Conservation (phyloP, 2,888 invertebrate genomes). For the Parnassius apollo region DNA sequence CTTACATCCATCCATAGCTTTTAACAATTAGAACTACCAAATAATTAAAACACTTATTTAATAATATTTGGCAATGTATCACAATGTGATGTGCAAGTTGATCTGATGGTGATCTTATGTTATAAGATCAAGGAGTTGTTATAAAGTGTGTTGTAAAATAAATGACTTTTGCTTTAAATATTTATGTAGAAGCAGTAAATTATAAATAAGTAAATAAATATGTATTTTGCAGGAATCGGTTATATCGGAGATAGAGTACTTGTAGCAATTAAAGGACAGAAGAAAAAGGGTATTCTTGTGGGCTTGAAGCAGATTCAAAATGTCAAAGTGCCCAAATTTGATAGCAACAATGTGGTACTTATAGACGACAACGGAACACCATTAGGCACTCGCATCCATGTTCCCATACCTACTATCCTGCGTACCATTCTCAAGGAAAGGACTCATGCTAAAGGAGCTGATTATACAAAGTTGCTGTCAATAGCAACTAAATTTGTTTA, state of each 20-base stretch:
- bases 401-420: slow-evolving; percentile 95
- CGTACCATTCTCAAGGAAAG: slow-evolving; percentile 91
- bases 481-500: slow-evolving; percentile 94
- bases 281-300: slow-evolving; percentile 91
- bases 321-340: slow-evolving; percentile 92
- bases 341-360: slow-evolving; percentile 97
- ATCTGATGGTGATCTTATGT: too few species aligned
- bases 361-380: slow-evolving; percentile 97
- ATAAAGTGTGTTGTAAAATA: too few species aligned
- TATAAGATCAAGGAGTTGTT: too few species aligned
- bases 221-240: slow-evolving; percentile 62
- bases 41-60: too few species aligned
- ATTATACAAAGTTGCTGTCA: slow-evolving; percentile 95
- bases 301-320: slow-evolving; percentile 92
- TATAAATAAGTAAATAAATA: not conserved
- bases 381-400: slow-evolving; percentile 95
- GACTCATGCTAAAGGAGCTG: slow-evolving; percentile 90
- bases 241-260: slow-evolving; percentile 91
- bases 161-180: too few species aligned
- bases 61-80: too few species aligned
- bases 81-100: too few species aligned
- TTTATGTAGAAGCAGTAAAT: too few species aligned
- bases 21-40: too few species aligned
- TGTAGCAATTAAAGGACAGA: slow-evolving; percentile 96
- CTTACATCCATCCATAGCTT: too few species aligned